These are phyloP conservation scores for Agrotis ipsilon DNA, from an alignment of 2,888 invertebrate genomes.

Conservation along the genomic window DNA sequence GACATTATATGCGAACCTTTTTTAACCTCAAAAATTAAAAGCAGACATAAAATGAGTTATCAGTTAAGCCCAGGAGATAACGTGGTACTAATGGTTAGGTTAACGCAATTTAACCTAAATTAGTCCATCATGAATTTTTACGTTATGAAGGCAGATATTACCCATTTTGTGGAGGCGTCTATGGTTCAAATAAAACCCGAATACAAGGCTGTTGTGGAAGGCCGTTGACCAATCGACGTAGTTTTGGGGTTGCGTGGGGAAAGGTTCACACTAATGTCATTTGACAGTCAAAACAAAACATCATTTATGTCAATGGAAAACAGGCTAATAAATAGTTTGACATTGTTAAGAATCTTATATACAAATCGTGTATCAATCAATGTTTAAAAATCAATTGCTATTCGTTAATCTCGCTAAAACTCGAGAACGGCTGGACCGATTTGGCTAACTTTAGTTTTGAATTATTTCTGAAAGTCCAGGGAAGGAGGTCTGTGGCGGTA, in stretches of 20 bases:
- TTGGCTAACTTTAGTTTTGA: no score
- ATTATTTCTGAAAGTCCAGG: no score
- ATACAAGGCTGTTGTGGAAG: conserved; percentile 64
- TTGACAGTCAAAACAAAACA: neutral
- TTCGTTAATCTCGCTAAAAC: no score
- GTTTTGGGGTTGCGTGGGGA: conserved; percentile 46
- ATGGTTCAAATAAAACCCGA: conserved; percentile 57
- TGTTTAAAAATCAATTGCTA: no score
- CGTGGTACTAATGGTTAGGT: conserved; percentile 56
- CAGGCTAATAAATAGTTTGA: neutral
- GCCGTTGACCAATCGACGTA: conserved; percentile 54
- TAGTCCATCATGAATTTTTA: conserved; percentile 56
- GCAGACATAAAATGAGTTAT: conserved; percentile 56
- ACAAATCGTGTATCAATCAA: no score
- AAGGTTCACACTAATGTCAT: neutral
- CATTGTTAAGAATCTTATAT: neutral
- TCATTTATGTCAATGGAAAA: neutral
- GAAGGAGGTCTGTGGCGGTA: no score
- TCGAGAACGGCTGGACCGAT: no score
- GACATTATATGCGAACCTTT: conserved; percentile 13
- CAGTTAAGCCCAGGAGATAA: conserved; percentile 57
- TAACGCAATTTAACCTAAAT: conserved; percentile 59
- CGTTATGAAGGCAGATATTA: conserved; percentile 58
- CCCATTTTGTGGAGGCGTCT: conserved; percentile 50
- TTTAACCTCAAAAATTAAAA: conserved; percentile 46